These are phyloP conservation scores for Urocitellus parryii DNA, from an alignment of 2,113 vertebrate species.

Conservation along the genomic window DNA sequence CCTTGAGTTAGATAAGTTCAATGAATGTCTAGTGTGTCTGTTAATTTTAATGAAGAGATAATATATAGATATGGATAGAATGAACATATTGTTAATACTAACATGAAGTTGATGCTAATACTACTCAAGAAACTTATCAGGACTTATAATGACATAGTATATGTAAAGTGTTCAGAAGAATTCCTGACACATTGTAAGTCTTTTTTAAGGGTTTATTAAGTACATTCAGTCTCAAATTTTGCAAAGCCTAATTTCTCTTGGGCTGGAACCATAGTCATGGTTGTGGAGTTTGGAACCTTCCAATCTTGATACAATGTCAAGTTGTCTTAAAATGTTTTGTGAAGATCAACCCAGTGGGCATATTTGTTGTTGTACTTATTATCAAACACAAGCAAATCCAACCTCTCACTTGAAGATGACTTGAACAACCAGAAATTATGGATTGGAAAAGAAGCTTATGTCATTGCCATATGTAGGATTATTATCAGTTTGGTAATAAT, in stretches of 20 bases:
- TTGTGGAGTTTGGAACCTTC: not conserved
- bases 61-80: not conserved
- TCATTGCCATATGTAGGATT: not conserved
- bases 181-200: not conserved
- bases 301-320: not conserved
- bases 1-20: not conserved
- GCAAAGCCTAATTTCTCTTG: not conserved
- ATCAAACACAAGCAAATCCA: constrained; percentile 23
- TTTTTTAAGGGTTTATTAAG: constrained; percentile 5
- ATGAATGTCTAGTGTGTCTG: not conserved
- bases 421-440: constrained; percentile 24
- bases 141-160: not conserved
- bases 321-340: not conserved
- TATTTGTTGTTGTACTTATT: not conserved
- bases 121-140: not conserved
- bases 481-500: not conserved
- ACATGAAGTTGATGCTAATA: not conserved
- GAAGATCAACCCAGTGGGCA: not conserved
- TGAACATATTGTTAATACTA: not conserved
- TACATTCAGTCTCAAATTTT: not conserved
- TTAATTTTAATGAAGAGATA: not conserved
- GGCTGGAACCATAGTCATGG: not conserved
- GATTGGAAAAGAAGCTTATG: not conserved
- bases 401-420: not conserved
- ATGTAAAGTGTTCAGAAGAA: not conserved